Evolutionary conservation across 2,888 invertebrate genomes (phyloP), one percentile per base, ranked within the genome.

Genomic region (Ochlodes sylvanus): DNA sequence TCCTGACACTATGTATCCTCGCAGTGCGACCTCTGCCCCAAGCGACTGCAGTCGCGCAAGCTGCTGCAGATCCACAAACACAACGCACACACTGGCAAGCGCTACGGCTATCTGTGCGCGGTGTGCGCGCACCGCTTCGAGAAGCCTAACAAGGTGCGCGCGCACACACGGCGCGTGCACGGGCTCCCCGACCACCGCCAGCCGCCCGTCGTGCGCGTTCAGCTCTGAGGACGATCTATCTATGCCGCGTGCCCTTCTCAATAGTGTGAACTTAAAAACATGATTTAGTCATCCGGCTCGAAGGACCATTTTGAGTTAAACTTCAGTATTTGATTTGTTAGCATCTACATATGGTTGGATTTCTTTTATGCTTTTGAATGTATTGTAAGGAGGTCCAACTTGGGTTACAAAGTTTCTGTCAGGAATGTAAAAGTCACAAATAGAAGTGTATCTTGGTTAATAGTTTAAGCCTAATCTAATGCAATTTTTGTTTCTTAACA

Each of bases 1-100:
- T 38, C 38, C 38, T 38, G 10, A 38, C 38, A 12, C 12, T 38
- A 38, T 38, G 12, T 10, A 12, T 2, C 27, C 55, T 27, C 19
- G 3, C 78, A 92, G 92, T 92, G 92, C 76, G 91, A 90, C 81
- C 80, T 91, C 82, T 92, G 92, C 75, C 89, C 90, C 4, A 92
- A 92, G 72, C 81, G 85, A 52, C 78, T 92, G 68, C 90, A 91
- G 71, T 92, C 92, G 44, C 84, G 85, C 76, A 92, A 92, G 80
- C 89, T 92, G 78, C 90, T 92, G 0, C 90, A 92, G 71, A 92
- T 92, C 2, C 92, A 92, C 82, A 89, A 88, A 47, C 91, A 92
- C 79, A 91, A 91, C 79, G 89, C 88, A 41, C 92, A 92, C 80
- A 92, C 91, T 0, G 92, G 92, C 70, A 83, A 83, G 64, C 81